A percentile compares a stretch with the other conserved stretches of the same genome.
Conservation (phyloP, 2,888 invertebrate genomes). For the Unio delphinus region DNA sequence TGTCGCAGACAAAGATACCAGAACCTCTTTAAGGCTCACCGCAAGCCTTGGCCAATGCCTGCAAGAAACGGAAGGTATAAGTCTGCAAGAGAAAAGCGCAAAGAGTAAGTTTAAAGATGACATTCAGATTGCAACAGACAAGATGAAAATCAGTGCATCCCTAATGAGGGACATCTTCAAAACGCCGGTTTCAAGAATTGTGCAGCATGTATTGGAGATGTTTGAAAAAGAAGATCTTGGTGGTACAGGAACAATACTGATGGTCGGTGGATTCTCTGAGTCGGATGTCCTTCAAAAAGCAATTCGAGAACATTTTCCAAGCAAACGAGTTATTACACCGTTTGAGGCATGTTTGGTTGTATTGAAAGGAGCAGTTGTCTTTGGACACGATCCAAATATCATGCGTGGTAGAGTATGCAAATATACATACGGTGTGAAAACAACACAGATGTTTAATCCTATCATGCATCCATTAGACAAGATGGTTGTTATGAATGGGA, state of each 20-base stretch:
- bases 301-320: neutral
- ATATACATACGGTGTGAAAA: conserved; percentile 4
- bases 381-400: conserved; percentile 2
- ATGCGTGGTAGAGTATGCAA: conserved; percentile 1
- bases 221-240: no score
- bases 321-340: conserved; percentile 1
- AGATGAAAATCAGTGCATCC: no score
- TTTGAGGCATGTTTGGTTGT: conserved; percentile 1
- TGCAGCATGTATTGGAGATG: no score
- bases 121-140: no score
- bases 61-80: no score
- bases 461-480: neutral
- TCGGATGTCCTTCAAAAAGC: neutral
- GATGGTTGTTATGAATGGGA: neutral
- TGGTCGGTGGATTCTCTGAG: conserved; percentile 4
- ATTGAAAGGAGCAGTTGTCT: conserved; percentile 1
- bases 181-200: no score
- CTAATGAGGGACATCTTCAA: no score
- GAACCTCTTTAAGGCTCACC: no score
- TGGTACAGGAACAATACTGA: neutral
- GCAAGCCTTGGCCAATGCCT: no score
- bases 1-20: no score
- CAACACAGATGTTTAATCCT: neutral
- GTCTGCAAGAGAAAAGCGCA: no score
- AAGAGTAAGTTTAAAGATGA: no score